Percentiles rank a stretch among this genome's conserved stretches.
phyloP scores from a whole-genome alignment of 2,113 vertebrate species.

The Syngnathus typhle region DNA sequence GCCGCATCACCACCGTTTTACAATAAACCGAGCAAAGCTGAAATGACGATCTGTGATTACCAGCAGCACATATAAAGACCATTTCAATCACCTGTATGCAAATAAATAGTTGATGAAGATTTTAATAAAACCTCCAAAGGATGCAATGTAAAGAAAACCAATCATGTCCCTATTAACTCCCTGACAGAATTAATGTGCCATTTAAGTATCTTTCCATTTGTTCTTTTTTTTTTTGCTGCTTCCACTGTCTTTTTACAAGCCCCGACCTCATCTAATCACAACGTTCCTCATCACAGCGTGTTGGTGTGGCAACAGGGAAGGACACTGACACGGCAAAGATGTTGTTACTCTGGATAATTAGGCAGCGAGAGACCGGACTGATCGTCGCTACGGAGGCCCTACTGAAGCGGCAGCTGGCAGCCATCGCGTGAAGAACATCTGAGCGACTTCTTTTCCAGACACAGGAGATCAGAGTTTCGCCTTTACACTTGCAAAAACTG shows the following conservation, averaged over 20 bases:
- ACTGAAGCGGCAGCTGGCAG: constrained; percentile 47
- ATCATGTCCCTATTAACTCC: background rate
- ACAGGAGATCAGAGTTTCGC: constrained; percentile 61
- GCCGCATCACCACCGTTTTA: constrained; percentile 28
- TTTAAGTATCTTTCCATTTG: background rate
- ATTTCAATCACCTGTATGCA: constrained; percentile 3
- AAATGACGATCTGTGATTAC: constrained; percentile 21
- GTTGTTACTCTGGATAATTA: constrained; percentile 40
- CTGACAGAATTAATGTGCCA: background rate
- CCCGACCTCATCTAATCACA: background rate
- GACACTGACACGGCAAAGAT: constrained; percentile 19
- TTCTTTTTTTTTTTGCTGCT: background rate
- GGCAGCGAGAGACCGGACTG: constrained; percentile 19
- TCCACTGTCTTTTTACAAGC: background rate
- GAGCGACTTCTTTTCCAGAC: constrained; percentile 47
- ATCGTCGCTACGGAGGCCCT: constrained; percentile 28
- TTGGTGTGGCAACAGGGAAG: constrained; percentile 5
- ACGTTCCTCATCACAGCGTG: background rate
- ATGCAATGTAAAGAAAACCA: background rate
- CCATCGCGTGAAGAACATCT: constrained; percentile 63
- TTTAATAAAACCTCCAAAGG: background rate
- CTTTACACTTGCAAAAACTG: constrained; percentile 39
- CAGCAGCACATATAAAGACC: background rate
- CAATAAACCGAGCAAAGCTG: constrained; percentile 27
- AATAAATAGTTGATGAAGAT: background rate